A percentile compares a stretch with the other conserved stretches of the same genome.
These are phyloP conservation scores for Oligia fasciuncula DNA, from an alignment of 2,888 invertebrate species.

Conservation along the genomic window DNA sequence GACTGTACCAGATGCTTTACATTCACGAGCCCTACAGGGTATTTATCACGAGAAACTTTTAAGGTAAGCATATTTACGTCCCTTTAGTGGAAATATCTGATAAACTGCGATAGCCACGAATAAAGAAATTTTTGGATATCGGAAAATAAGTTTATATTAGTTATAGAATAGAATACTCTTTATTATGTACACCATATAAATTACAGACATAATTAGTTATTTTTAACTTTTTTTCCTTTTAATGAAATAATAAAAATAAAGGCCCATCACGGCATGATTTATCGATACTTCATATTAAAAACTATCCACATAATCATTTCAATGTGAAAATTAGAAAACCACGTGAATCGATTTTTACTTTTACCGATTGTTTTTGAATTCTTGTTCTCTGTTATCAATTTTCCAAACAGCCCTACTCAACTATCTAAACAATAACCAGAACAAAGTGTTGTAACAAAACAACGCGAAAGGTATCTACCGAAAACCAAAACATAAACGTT, in stretches of 20 bases:
- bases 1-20: slow-evolving; percentile 77
- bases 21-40: slow-evolving; percentile 75
- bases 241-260: neutral
- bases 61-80: slow-evolving; percentile 81
- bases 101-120: slow-evolving; percentile 62
- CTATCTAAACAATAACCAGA: slow-evolving; percentile 70
- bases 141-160: no score
- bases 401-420: slow-evolving; percentile 3
- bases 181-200: no score
- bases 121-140: slow-evolving; percentile 3
- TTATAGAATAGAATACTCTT: no score
- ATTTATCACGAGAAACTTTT: slow-evolving; percentile 83
- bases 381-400: neutral
- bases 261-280: neutral
- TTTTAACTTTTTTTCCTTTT: neutral
- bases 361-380: neutral
- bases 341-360: neutral
- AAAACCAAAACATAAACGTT: slow-evolving; percentile 89
- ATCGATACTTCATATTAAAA: neutral
- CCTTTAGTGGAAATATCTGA: slow-evolving; percentile 57
- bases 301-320: neutral
- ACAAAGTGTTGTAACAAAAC: slow-evolving; percentile 72
- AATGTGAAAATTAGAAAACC: neutral
- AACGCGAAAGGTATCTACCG: slow-evolving; percentile 73
- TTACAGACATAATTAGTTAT: no score